These are phyloP conservation scores for Helicoverpa armigera DNA, from an alignment of 1,140 invertebrate species.

Conservation along the genomic window DNA sequence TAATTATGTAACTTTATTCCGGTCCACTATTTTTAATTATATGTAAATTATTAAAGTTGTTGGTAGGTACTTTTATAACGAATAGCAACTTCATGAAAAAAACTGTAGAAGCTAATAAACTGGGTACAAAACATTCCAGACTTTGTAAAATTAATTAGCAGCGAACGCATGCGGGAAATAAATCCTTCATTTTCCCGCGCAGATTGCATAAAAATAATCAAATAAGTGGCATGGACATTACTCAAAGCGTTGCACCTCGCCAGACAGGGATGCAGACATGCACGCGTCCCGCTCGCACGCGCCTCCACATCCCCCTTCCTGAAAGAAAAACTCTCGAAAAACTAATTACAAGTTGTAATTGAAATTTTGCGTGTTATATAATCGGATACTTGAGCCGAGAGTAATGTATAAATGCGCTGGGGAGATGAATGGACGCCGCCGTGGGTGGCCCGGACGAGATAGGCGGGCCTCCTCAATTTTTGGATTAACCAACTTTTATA, in stretches of 20 bases:
- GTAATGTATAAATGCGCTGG: conserved; percentile 84
- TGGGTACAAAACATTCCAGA: conserved; percentile 48
- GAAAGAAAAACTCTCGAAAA: conserved; percentile 88
- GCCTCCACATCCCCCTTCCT: conserved; percentile 79
- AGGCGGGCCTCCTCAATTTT: conserved; percentile 63
- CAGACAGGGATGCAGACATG: conserved; percentile 59
- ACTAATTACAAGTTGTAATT: conserved; percentile 88
- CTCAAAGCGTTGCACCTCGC: conserved; percentile 76
- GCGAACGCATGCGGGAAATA: conserved; percentile 75
- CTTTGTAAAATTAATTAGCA: conserved; percentile 84
- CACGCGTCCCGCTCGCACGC: conserved; percentile 62
- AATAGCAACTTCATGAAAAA: conserved; percentile 12
- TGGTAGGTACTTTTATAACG: background rate
- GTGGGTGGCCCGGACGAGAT: conserved; percentile 66
- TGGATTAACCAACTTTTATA: conserved; percentile 69
- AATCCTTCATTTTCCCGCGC: conserved; percentile 83
- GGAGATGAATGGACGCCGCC: conserved; percentile 77
- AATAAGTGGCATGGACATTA: conserved; percentile 84
- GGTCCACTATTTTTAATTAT: background rate
- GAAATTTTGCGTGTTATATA: conserved; percentile 88
- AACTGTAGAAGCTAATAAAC: conserved; percentile 46
- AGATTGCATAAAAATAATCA: conserved; percentile 86
- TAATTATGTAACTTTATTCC: no score
- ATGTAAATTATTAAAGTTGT: background rate
- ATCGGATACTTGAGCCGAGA: conserved; percentile 87